A percentile compares a stretch with the other conserved stretches of the same genome.
phyloP scores from a whole-genome alignment of 2,797 vertebrate genomes.

The Danionella dracula region DNA sequence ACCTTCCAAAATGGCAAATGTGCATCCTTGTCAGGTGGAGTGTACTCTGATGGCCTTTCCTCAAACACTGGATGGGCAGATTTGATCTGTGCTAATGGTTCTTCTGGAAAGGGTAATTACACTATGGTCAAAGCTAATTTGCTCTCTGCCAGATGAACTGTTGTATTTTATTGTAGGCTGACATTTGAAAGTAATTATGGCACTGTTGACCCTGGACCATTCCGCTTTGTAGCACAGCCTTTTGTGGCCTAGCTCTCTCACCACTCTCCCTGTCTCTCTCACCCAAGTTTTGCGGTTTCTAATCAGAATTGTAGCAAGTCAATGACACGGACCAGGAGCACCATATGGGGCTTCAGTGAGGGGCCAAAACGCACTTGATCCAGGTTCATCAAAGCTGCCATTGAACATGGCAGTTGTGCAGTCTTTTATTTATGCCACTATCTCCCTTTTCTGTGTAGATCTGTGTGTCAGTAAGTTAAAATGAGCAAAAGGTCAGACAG shows the following conservation, averaged over 20 bases:
- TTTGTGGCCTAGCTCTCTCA: slow-evolving; percentile 80
- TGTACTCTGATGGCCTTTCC: slow-evolving; percentile 99
- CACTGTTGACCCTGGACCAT: slow-evolving; percentile 99
- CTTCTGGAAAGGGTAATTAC: slow-evolving; percentile 99
- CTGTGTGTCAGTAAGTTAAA: slow-evolving; percentile 75
- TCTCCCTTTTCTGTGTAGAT: slow-evolving; percentile 62
- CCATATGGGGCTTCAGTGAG: slow-evolving; percentile 96
- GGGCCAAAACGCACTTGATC: slow-evolving; percentile 66
- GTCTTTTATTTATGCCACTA: slow-evolving; percentile 60
- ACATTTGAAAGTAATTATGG: slow-evolving; percentile 99
- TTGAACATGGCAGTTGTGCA: slow-evolving; percentile 62
- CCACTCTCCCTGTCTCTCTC: slow-evolving; percentile 44
- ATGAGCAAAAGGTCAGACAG: slow-evolving; percentile 74
- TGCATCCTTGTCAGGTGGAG: slow-evolving; percentile 99
- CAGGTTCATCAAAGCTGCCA: slow-evolving; percentile 37
- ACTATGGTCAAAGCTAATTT: slow-evolving; percentile 99
- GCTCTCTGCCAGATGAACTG: slow-evolving; percentile 99
- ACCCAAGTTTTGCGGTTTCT: slow-evolving; percentile 74
- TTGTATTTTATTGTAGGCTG: slow-evolving; percentile 99
- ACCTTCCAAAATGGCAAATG: slow-evolving; percentile 99
- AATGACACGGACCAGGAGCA: slow-evolving; percentile 99
- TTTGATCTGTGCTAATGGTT: slow-evolving; percentile 99
- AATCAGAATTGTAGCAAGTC: slow-evolving; percentile 99
- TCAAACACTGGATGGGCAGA: slow-evolving; percentile 99
- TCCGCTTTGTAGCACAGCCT: slow-evolving; percentile 96